Evolutionary conservation across 2,888 invertebrate species (phyloP), one percentile per base, ranked within the genome.

Genomic region (Dolomedes plantarius): DNA sequence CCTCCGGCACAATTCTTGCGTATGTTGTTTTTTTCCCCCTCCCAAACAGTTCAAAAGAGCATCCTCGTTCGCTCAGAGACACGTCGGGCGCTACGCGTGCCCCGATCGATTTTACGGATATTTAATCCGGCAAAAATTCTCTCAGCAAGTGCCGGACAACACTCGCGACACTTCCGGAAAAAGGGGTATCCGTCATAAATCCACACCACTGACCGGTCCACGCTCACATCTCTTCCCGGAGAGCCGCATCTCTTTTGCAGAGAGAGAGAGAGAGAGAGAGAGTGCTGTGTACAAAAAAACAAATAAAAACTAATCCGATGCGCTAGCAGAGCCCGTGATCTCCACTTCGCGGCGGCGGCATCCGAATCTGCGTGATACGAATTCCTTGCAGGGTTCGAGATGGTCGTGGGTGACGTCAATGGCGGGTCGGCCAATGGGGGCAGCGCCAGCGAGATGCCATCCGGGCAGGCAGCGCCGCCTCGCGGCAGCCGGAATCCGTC

Each of bases 381-480:
- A 56, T 56, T 56, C 56, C 23, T 23, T 23, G 56, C 23, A 19
- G 56, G 11, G 56, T 5, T 5, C 9, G 56, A 3, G 56, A 23
- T 19, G 56, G 56, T 23, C 5, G 56, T 0, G 56, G 56, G 16
- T 69, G 87, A 87, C 79, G 80, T 77, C 77, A 80, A 32, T 36
- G 23, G 19, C 27, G n/a, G 31, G 39, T 36, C 39, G 56, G 19
- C 75, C 72, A 83, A 78, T 72, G 76, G 67, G 72, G 41, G 39
- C n/a, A 62, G 32, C 65, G 46, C 67, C 31, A 46, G 23, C 64
- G 36, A 46, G 36, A 74, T 11, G 28, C 11, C 62, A 71, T 65
- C 69, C 67, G 32, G 74, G 74, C 64, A 46, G 64, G 79, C 56
- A 72, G 73, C 77, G 77, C 83, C 71, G 77, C 77, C 77, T 77